phyloP scores from a whole-genome alignment of 1,140 invertebrate genomes.

The Heliconius nattereri region DNA sequence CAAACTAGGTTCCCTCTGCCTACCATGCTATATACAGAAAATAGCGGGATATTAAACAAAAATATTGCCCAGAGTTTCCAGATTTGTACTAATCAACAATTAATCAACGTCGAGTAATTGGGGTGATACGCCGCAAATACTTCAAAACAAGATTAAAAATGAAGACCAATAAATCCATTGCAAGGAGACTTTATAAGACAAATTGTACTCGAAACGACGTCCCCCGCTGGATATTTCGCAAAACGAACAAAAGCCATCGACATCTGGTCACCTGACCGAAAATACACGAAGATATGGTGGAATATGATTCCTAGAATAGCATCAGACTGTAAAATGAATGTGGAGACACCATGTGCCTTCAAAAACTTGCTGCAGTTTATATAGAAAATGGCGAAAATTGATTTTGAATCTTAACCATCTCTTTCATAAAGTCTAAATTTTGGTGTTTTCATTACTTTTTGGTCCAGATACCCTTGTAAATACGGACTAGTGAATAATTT shows the following conservation, averaged over 20 bases:
- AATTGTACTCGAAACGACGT: conserved; percentile 48
- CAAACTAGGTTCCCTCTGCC: too few species aligned
- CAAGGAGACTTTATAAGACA: conserved; percentile 57
- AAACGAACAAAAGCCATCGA: conserved; percentile 50
- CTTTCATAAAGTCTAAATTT: conserved; percentile 29
- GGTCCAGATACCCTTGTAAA: conserved; percentile 37
- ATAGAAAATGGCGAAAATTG: background rate
- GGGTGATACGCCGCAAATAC: conserved; percentile 54
- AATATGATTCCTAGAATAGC: conserved; percentile 79
- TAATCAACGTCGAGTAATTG: conserved; percentile 62
- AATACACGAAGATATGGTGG: conserved; percentile 66
- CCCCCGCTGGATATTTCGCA: conserved; percentile 48
- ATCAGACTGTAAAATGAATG: conserved; percentile 77
- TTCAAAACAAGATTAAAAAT: conserved; percentile 46
- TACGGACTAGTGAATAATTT: conserved; percentile 69
- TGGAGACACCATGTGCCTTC: conserved; percentile 71
- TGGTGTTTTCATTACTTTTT: conserved; percentile 23
- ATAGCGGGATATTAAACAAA: background rate
- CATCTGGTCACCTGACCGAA: conserved; percentile 76
- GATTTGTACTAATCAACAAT: conserved; percentile 45
- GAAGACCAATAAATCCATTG: conserved; percentile 63
- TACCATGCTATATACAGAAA: too few species aligned
- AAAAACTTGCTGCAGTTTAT: conserved; percentile 52
- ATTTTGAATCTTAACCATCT: conserved; percentile 36
- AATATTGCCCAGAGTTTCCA: background rate